phyloP scores from a whole-genome alignment of 2,797 vertebrate genomes.

The Sus cebifrons region DNA sequence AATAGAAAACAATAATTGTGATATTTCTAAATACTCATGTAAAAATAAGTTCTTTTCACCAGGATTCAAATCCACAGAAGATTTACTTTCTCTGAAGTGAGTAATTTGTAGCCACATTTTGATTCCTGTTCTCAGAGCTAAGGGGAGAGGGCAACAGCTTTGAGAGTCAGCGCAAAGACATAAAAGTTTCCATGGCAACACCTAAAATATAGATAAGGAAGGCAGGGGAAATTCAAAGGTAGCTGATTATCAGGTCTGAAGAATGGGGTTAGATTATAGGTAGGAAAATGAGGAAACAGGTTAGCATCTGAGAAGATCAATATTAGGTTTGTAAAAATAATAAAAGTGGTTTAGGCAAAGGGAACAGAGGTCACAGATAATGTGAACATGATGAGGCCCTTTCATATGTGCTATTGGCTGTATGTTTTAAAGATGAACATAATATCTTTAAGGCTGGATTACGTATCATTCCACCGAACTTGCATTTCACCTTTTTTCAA shows the following conservation, averaged over 20 bases:
- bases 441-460: not conserved
- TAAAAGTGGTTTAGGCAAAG: not conserved
- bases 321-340: not conserved
- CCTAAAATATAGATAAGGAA: not conserved
- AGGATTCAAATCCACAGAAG: constrained; percentile 15
- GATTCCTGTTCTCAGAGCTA: not conserved
- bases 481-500: not conserved
- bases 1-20: not conserved
- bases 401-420: not conserved
- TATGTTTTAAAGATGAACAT: constrained; percentile 10
- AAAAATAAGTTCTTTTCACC: not conserved
- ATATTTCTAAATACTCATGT: not conserved
- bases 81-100: not conserved
- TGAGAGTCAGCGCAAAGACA: not conserved
- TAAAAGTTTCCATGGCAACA: not conserved
- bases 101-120: not conserved
- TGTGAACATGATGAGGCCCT: not conserved
- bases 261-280: not conserved
- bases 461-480: not conserved
- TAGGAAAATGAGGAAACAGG: not conserved
- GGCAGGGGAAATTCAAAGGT: constrained; percentile 14
- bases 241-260: not conserved
- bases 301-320: not conserved
- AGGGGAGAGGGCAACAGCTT: not conserved
- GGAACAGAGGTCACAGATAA: not conserved